Conservation (phyloP, 2,888 invertebrate species). For the Lacanobia wlatinum region DNA sequence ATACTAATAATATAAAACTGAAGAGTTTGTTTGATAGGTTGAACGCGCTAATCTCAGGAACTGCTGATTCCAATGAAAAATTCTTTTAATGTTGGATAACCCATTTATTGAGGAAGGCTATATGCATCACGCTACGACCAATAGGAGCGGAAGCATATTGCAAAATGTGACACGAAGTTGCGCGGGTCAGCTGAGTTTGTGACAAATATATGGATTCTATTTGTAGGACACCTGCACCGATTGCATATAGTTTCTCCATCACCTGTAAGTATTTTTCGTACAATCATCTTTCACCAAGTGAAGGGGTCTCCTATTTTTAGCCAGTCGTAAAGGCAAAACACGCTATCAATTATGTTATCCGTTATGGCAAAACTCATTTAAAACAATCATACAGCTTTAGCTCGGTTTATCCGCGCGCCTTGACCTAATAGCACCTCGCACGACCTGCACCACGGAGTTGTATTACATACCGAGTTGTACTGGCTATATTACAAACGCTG, state of each 20-base stretch:
- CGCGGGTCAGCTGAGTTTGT: no score
- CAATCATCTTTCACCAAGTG: background rate
- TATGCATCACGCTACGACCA: no score
- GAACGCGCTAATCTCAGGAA: no score
- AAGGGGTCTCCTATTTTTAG: conserved; percentile 28
- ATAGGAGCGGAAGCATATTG: no score
- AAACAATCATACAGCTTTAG: conserved; percentile 61
- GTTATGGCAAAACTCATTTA: conserved; percentile 62
- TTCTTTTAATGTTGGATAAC: no score
- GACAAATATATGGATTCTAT: no score
- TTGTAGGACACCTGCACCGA: background rate
- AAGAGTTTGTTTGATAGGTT: no score
- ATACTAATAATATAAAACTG: no score
- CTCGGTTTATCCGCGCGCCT: conserved; percentile 49
- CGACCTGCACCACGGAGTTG: conserved; percentile 50
- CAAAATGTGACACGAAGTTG: no score
- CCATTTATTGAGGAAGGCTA: no score
- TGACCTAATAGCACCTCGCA: conserved; percentile 57
- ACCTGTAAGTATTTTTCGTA: background rate
- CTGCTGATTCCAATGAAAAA: no score
- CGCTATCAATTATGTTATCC: conserved; percentile 59
- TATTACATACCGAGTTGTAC: conserved; percentile 51
- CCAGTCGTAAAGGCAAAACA: conserved; percentile 16
- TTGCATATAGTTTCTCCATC: conserved; percentile 9
- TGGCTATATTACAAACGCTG: conserved; percentile 28